Conservation (phyloP, 2,113 vertebrate species). For the Formicarius rufipectus region DNA sequence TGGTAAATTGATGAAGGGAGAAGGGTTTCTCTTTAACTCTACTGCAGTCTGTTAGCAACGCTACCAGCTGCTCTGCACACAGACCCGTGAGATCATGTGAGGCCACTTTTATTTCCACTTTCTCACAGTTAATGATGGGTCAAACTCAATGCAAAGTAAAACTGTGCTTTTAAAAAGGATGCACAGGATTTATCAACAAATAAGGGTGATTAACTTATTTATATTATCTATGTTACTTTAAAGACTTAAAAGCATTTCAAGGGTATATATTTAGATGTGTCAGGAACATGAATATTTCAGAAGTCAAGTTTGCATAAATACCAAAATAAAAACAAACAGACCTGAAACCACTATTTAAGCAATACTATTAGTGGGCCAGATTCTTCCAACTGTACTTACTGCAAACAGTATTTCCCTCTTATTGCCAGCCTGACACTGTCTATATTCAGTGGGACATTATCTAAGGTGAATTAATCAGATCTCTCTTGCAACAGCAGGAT, state of each 20-base stretch:
- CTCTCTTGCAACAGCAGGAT: background rate
- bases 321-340: conserved; percentile 38
- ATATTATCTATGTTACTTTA: background rate
- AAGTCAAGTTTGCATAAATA: conserved; percentile 20
- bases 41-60: background rate
- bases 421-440: background rate
- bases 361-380: background rate
- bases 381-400: background rate
- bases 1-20: background rate
- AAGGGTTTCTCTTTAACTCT: background rate
- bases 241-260: background rate
- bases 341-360: background rate
- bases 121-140: background rate
- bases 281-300: conserved; percentile 21
- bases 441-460: background rate
- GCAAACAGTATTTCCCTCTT: background rate
- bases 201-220: background rate
- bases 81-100: background rate
- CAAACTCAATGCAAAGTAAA: background rate
- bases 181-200: background rate
- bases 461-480: background rate
- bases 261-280: conserved; percentile 19
- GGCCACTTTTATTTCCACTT: background rate
- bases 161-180: background rate
- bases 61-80: accelerated